A percentile compares a stretch with the other conserved stretches of the same genome.
Evolutionary conservation across 2,888 invertebrate species (phyloP).

Genomic region (Melinopterus prodromus): DNA sequence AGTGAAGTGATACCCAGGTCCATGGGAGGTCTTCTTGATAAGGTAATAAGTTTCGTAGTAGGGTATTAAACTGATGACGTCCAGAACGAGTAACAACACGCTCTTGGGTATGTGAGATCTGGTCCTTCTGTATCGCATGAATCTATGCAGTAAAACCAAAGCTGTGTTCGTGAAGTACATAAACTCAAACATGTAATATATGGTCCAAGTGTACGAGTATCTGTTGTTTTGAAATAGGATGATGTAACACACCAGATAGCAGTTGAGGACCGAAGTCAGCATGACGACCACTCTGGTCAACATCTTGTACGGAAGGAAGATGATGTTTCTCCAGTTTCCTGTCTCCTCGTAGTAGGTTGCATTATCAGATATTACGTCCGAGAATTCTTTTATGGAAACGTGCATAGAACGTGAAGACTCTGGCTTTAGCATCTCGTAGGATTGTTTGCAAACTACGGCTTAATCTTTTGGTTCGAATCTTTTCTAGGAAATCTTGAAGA

Average conservation of each 20-base stretch:
- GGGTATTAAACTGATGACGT: conserved; percentile 30
- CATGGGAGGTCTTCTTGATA: conserved; percentile 27
- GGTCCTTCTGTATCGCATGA: conserved; percentile 30
- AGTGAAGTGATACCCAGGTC: conserved; percentile 9
- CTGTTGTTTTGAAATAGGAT: conserved; percentile 21
- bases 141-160: conserved; percentile 32
- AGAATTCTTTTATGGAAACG: conserved; percentile 26
- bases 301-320: conserved; percentile 35
- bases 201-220: conserved; percentile 11
- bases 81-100: conserved; percentile 23
- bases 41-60: conserved; percentile 33
- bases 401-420: not conserved
- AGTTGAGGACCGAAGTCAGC: conserved; percentile 28
- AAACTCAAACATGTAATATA: conserved; percentile 33
- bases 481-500: no score
- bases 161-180: conserved; percentile 32
- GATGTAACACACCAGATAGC: conserved; percentile 28
- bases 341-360: conserved; percentile 28
- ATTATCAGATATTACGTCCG: conserved; percentile 14
- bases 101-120: conserved; percentile 29
- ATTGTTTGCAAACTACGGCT: no score
- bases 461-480: no score
- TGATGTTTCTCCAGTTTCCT: conserved; percentile 37
- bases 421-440: not conserved
- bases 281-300: conserved; percentile 30